Percentiles rank a stretch among this genome's conserved stretches.
Evolutionary conservation across 2,888 invertebrate species (phyloP).

Genomic region (Pristionchus arcanus): DNA sequence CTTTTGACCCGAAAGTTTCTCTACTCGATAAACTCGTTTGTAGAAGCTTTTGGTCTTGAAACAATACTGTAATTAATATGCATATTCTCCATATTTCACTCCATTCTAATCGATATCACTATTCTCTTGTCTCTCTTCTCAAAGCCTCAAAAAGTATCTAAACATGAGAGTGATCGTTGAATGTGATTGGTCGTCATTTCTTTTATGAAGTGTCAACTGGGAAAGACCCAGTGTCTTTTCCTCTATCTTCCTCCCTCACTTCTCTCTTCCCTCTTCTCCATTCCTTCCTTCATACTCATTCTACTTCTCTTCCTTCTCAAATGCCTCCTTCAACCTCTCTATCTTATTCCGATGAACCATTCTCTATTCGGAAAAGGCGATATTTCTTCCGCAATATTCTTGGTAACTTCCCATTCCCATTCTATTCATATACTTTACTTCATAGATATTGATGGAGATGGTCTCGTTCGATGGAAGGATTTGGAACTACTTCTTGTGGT

Average conservation of each 20-base stretch:
- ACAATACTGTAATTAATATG: no score
- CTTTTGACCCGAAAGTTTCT: no score
- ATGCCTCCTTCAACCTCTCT: constrained; percentile 46
- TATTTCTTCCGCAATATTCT: constrained; percentile 50
- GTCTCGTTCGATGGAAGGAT: constrained; percentile 46
- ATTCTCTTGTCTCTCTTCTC: neutral
- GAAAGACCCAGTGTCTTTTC: neutral
- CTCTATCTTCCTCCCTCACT: neutral
- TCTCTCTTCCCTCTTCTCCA: neutral
- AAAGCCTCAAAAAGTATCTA: neutral
- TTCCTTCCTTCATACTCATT: constrained; percentile 23
- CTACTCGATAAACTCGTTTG: no score
- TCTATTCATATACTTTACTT: neutral
- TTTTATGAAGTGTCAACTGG: constrained; percentile 17
- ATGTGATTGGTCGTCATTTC: constrained; percentile 18
- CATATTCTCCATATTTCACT: neutral
- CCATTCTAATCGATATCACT: neutral
- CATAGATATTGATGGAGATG: constrained; percentile 45
- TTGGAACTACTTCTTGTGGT: constrained; percentile 39
- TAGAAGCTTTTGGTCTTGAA: no score
- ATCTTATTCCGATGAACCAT: neutral
- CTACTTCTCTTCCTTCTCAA: constrained; percentile 9
- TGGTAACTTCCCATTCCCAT: neutral
- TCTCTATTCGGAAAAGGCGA: constrained; percentile 6
- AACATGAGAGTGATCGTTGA: neutral